Percentiles rank a stretch among this genome's conserved stretches.
Conservation (phyloP, 2,888 invertebrate species). For the Pristionchus entomophagus region DNA sequence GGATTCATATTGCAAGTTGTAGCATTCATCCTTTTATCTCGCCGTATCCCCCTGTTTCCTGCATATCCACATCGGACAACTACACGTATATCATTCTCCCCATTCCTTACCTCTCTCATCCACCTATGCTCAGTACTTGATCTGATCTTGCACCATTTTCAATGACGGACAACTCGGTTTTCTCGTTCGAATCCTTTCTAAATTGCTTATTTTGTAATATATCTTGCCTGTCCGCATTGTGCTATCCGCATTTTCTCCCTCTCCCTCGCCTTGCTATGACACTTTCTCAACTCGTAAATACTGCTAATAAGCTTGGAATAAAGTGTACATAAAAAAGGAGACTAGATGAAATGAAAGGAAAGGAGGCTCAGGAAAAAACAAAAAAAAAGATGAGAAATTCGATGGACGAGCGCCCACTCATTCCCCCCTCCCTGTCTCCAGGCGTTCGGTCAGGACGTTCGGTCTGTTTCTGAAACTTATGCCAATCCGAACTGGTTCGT, state of each 20-base stretch:
- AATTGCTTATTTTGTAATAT: conserved; percentile 4
- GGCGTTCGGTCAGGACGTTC: too few species aligned
- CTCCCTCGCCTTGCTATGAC: background rate
- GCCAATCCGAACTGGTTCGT: too few species aligned
- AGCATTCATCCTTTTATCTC: background rate
- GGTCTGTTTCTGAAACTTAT: too few species aligned
- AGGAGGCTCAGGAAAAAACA: too few species aligned
- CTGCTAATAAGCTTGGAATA: conserved; percentile 18
- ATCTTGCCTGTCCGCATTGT: background rate
- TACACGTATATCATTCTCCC: background rate
- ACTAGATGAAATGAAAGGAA: too few species aligned
- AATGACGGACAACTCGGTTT: conserved; percentile 27
- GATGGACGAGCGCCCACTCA: too few species aligned
- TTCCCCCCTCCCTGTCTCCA: too few species aligned
- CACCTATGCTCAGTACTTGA: conserved; percentile 16
- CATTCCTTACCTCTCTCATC: background rate
- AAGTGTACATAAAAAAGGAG: conserved; percentile 28
- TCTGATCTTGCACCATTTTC: background rate
- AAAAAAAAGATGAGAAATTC: too few species aligned
- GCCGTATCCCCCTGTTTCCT: background rate
- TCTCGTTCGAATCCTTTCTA: background rate
- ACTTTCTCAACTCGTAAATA: background rate
- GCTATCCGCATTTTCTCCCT: background rate
- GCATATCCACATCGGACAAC: background rate
- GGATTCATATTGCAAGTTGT: background rate